Evolutionary conservation across 2,888 invertebrate genomes (phyloP).

Genomic region (Poecilobothrus nobilitatus): DNA sequence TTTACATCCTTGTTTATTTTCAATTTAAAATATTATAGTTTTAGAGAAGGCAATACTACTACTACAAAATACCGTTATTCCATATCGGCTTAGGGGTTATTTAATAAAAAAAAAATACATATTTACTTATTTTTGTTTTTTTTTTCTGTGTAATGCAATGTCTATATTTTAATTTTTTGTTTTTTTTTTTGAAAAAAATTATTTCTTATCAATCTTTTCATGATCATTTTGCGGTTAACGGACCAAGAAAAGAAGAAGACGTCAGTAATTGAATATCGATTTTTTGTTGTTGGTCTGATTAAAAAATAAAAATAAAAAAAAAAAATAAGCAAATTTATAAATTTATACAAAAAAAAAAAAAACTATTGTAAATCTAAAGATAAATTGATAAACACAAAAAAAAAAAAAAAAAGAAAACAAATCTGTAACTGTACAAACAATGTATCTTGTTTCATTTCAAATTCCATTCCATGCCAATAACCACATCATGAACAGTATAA

Average conservation of each 20-base stretch:
- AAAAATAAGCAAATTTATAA: neutral
- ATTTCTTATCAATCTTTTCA: slow-evolving; percentile 1
- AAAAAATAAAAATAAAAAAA: neutral
- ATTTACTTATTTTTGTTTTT: too few species aligned
- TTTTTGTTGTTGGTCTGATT: neutral
- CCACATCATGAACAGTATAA: neutral
- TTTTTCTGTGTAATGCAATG: too few species aligned
- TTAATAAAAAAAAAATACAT: too few species aligned
- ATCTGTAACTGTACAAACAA: neutral
- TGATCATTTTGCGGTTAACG: slow-evolving; percentile 2
- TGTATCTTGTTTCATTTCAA: neutral
- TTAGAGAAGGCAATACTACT: too few species aligned
- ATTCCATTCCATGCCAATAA: neutral
- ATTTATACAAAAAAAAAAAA: neutral
- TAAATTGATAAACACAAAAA: neutral
- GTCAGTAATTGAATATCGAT: slow-evolving; percentile 1
- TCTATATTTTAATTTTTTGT: neutral
- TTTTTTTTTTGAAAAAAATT: neutral
- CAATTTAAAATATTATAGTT: too few species aligned
- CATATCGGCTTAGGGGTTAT: too few species aligned
- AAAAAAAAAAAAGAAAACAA: neutral
- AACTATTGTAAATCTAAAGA: neutral
- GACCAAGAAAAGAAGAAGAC: neutral
- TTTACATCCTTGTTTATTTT: too few species aligned
- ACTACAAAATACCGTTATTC: too few species aligned